phyloP scores from a whole-genome alignment of 2,113 vertebrate genomes.

The Etheostoma spectabile region DNA sequence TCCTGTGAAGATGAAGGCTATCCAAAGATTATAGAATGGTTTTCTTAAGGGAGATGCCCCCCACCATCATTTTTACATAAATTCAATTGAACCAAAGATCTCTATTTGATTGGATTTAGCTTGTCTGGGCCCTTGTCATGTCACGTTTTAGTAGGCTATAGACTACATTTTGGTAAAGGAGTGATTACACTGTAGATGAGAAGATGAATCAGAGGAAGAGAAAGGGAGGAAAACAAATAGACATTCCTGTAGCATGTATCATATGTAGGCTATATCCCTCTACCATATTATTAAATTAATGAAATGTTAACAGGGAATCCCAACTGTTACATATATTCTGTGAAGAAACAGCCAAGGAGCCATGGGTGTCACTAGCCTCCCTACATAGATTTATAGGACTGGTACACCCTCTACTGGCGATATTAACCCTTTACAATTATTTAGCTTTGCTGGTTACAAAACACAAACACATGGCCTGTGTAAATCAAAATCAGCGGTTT shows the following conservation, averaged over 20 bases:
- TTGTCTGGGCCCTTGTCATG: conserved; percentile 14
- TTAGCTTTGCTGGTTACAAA: conserved; percentile 61
- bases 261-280: neutral
- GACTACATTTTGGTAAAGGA: conserved; percentile 25
- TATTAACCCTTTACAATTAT: conserved; percentile 27
- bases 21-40: conserved; percentile 20
- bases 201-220: conserved; percentile 2
- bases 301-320: conserved; percentile 46
- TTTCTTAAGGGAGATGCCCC: conserved; percentile 18
- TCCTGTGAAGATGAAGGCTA: conserved; percentile 63
- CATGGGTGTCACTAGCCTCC: neutral
- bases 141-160: conserved; percentile 9
- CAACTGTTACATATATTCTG: conserved; percentile 33
- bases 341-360: neutral
- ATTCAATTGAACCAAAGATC: conserved; percentile 30
- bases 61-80: conserved; percentile 18
- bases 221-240: neutral
- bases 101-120: conserved; percentile 40
- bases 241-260: neutral
- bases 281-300: conserved; percentile 11
- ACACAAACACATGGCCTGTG: conserved; percentile 63
- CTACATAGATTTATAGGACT: conserved; percentile 42
- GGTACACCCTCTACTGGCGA: conserved; percentile 59
- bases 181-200: neutral
- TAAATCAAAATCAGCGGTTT: conserved; percentile 71